A percentile compares a stretch with the other conserved stretches of the same genome.
phyloP scores from a whole-genome alignment of 2,797 vertebrate species.

The Mastacembelus armatus region DNA sequence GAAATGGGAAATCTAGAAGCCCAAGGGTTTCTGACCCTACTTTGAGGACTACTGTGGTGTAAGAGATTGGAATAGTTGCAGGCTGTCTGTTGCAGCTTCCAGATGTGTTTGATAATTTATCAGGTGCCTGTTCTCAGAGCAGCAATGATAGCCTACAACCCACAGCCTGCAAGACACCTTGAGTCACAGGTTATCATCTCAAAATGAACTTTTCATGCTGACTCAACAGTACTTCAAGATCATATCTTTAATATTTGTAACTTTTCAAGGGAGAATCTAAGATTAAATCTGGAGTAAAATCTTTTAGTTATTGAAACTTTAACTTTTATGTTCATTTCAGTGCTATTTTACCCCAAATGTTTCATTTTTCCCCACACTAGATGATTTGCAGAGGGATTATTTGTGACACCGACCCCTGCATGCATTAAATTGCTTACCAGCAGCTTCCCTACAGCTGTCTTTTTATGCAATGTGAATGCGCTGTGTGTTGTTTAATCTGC shows the following conservation, averaged over 20 bases:
- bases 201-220: constrained; percentile 39
- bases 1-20: constrained; percentile 50
- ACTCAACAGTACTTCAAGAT: constrained; percentile 36
- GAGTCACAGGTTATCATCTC: constrained; percentile 25
- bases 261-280: constrained; percentile 4
- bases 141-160: constrained; percentile 52
- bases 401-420: not conserved
- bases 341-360: not conserved
- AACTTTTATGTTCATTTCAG: constrained; percentile 7
- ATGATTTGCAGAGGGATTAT: not conserved
- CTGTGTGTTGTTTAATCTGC: constrained; percentile 24
- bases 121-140: constrained; percentile 35
- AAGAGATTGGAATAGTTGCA: constrained; percentile 43
- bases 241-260: not conserved
- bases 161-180: constrained; percentile 36
- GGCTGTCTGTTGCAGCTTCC: constrained; percentile 41
- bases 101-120: constrained; percentile 69
- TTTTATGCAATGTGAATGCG: constrained; percentile 19
- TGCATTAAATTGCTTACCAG: not conserved
- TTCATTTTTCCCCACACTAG: not conserved
- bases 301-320: constrained; percentile 23
- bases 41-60: constrained; percentile 42
- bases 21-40: constrained; percentile 47
- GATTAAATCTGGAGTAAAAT: constrained; percentile 13
- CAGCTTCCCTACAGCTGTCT: constrained; percentile 3